phyloP scores from a whole-genome alignment of 2,113 vertebrate species.

The Brachyhypopomus occidentalis region DNA sequence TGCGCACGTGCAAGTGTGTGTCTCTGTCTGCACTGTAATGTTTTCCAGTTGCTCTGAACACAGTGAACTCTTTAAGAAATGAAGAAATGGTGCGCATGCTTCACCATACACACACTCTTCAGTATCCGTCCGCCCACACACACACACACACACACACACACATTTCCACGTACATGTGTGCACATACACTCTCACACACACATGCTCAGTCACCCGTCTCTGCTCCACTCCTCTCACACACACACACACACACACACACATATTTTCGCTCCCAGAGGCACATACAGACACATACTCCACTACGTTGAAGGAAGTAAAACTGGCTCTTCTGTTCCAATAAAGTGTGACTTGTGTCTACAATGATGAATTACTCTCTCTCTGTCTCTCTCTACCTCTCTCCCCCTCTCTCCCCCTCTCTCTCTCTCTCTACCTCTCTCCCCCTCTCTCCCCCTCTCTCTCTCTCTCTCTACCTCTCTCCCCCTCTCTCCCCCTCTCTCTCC shows the following conservation, averaged over 20 bases:
- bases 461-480: neutral
- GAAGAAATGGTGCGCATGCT: slow-evolving; percentile 72
- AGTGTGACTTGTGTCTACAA: slow-evolving; percentile 62
- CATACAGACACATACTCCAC: slow-evolving; percentile 15
- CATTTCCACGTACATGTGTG: slow-evolving; percentile 16
- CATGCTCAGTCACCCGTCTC: slow-evolving; percentile 40
- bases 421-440: neutral
- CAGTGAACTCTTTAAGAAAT: slow-evolving; percentile 73
- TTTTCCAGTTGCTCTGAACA: slow-evolving; percentile 78
- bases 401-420: neutral
- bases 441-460: neutral
- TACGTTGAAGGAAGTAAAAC: slow-evolving; percentile 29
- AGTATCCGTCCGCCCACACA: slow-evolving; percentile 65
- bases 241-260: slow-evolving; percentile 20
- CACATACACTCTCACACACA: slow-evolving; percentile 29
- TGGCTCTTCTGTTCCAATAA: slow-evolving; percentile 67
- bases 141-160: slow-evolving; percentile 26
- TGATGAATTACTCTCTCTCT: slow-evolving; percentile 65
- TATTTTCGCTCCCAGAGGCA: slow-evolving; percentile 20
- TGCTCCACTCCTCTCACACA: slow-evolving; percentile 59
- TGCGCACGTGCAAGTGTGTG: slow-evolving; percentile 40
- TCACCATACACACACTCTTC: slow-evolving; percentile 73
- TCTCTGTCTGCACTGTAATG: slow-evolving; percentile 65
- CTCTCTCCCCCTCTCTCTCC: too few species aligned
- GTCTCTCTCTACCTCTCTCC: neutral